Percentiles rank a stretch among this genome's conserved stretches.
These are phyloP conservation scores for Epiblema foenella DNA, from an alignment of 2,888 invertebrate species.

Conservation along the genomic window DNA sequence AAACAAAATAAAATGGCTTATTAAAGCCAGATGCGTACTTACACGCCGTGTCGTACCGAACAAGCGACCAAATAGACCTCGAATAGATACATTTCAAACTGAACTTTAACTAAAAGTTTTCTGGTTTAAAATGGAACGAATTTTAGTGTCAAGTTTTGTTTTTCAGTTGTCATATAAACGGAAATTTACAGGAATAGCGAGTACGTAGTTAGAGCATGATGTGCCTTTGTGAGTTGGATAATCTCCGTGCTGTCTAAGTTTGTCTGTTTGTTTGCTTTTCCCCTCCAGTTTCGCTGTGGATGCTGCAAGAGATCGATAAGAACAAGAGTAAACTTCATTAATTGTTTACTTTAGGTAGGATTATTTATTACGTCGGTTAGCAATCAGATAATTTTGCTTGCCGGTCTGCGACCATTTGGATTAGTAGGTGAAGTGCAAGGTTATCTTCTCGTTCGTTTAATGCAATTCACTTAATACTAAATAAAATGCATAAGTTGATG, in stretches of 20 bases:
- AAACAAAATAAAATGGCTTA: constrained; percentile 18
- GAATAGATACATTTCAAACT: background rate
- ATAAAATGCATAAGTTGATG: too few relatives aligned
- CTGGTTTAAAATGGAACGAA: background rate
- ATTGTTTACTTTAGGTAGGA: too few relatives aligned
- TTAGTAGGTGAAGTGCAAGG: too few relatives aligned
- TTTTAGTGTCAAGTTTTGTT: background rate
- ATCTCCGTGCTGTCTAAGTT: background rate
- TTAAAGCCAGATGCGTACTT: constrained; percentile 36
- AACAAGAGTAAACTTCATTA: too few relatives aligned
- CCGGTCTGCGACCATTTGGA: too few relatives aligned
- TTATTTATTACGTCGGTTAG: too few relatives aligned
- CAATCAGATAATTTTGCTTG: too few relatives aligned
- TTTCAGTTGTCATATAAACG: constrained; percentile 11
- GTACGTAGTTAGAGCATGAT: background rate
- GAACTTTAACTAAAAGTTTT: background rate
- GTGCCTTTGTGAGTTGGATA: constrained; percentile 15
- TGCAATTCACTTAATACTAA: too few relatives aligned
- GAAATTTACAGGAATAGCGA: constrained; percentile 3
- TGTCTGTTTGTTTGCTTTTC: background rate
- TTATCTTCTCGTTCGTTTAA: too few relatives aligned
- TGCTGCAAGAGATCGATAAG: too few relatives aligned
- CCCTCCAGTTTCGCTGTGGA: too few relatives aligned
- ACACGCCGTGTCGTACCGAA: background rate
- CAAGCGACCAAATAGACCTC: background rate